These are phyloP conservation scores for Cetoscarus ocellatus DNA, from an alignment of 2,797 vertebrate genomes.

Conservation along the genomic window DNA sequence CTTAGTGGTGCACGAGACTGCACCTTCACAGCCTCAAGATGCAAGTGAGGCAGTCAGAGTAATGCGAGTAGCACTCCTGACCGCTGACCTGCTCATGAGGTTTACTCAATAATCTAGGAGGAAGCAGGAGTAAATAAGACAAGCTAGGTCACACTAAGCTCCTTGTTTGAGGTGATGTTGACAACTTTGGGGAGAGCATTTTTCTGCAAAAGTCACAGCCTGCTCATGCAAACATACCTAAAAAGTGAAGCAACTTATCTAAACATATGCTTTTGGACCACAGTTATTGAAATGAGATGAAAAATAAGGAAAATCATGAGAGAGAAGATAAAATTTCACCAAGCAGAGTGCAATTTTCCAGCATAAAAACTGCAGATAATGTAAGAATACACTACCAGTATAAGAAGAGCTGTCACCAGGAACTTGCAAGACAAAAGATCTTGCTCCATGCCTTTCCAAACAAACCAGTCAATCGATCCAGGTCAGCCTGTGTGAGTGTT, in stretches of 20 bases:
- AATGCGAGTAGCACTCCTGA: slow-evolving; percentile 41
- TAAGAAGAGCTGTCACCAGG: slow-evolving; percentile 84
- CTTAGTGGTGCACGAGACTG: slow-evolving; percentile 25
- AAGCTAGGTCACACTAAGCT: slow-evolving; percentile 6
- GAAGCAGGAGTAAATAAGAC: slow-evolving; percentile 20
- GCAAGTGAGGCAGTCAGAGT: slow-evolving; percentile 18
- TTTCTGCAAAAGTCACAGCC: slow-evolving; percentile 20
- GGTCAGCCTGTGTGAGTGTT: slow-evolving; percentile 33
- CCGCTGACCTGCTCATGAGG: slow-evolving; percentile 11
- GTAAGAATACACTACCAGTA: slow-evolving; percentile 86
- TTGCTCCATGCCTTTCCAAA: slow-evolving; percentile 84
- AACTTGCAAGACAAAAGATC: slow-evolving; percentile 79
- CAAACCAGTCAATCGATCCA: slow-evolving; percentile 33
- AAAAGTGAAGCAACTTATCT: background rate
- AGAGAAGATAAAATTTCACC: background rate
- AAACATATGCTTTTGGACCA: too few species aligned
- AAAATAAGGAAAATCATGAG: background rate
- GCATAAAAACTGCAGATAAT: slow-evolving; percentile 10
- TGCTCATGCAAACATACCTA: slow-evolving; percentile 11
- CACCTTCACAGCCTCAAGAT: slow-evolving; percentile 20
- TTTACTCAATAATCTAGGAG: slow-evolving; percentile 2
- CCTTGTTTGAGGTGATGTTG: slow-evolving; percentile 19
- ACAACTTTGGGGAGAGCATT: slow-evolving; percentile 7
- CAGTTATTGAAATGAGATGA: background rate
- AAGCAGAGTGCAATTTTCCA: background rate